phyloP scores from a whole-genome alignment of 2,113 vertebrate genomes.

The Aldabrachelys gigantea region DNA sequence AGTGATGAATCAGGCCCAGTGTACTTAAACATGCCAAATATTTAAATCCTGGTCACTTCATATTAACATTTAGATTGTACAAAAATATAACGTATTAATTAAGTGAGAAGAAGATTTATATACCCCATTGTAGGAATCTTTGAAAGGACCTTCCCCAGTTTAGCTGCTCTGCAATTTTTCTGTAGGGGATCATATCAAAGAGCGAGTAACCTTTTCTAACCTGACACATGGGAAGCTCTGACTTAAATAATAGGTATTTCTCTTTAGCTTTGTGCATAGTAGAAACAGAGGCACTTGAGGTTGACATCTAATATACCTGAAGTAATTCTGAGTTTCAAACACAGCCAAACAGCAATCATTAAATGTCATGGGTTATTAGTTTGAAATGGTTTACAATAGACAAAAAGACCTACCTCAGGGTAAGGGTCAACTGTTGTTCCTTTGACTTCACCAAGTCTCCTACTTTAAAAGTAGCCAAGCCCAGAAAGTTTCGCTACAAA shows the following conservation, averaged over 20 bases:
- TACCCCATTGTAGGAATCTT: conserved; percentile 11
- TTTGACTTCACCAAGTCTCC: conserved; percentile 91
- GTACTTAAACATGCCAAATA: background rate
- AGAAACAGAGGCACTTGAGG: conserved; percentile 8
- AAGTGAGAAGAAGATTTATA: background rate
- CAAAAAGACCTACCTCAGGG: conserved; percentile 86
- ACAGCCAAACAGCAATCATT: background rate
- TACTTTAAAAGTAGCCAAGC: conserved; percentile 90
- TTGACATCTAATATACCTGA: background rate
- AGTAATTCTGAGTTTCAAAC: background rate
- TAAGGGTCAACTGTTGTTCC: conserved; percentile 90
- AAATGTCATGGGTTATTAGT: background rate
- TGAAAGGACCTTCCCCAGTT: background rate
- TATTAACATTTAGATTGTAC: background rate
- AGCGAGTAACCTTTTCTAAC: conserved; percentile 3
- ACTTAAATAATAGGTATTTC: background rate
- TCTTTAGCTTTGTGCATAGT: background rate
- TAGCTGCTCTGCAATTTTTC: background rate
- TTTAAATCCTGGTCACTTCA: background rate
- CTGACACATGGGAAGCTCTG: background rate
- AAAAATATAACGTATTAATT: background rate
- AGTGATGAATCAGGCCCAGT: background rate
- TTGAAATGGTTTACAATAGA: background rate
- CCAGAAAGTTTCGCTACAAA: conserved; percentile 91
- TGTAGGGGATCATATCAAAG: background rate